A percentile compares a stretch with the other conserved stretches of the same genome.
phyloP scores from a whole-genome alignment of 2,113 vertebrate genomes.

The Myocastor coypus region DNA sequence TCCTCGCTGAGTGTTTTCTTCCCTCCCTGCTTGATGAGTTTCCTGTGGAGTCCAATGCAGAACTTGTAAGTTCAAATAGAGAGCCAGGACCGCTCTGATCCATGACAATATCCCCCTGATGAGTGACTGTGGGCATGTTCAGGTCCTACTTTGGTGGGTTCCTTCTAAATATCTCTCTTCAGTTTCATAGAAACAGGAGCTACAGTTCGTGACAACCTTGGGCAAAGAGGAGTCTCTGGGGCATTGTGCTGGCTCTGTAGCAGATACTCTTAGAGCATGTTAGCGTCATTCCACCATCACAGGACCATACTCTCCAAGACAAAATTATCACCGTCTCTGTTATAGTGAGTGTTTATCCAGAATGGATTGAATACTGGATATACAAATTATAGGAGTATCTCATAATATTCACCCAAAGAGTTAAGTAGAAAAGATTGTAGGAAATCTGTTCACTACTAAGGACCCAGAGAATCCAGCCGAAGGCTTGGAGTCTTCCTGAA shows the following conservation, averaged over 20 bases:
- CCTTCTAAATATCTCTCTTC: background rate
- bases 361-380: background rate
- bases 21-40: constrained; percentile 45
- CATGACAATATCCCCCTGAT: background rate
- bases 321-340: background rate
- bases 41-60: constrained; percentile 45
- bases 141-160: background rate
- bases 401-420: background rate
- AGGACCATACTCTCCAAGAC: background rate
- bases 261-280: background rate
- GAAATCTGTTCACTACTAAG: background rate
- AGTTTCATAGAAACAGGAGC: background rate
- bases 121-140: background rate
- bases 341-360: background rate
- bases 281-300: background rate
- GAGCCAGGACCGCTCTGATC: background rate
- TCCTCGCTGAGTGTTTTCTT: background rate
- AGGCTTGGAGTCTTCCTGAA: background rate
- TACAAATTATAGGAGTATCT: background rate
- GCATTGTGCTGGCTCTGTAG: background rate
- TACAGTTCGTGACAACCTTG: background rate
- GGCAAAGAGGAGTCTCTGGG: background rate
- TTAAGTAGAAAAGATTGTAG: background rate
- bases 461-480: background rate
- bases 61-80: constrained; percentile 40